These are phyloP conservation scores for Lycophotia porphyrea DNA, from an alignment of 2,888 invertebrate species.

Conservation along the genomic window DNA sequence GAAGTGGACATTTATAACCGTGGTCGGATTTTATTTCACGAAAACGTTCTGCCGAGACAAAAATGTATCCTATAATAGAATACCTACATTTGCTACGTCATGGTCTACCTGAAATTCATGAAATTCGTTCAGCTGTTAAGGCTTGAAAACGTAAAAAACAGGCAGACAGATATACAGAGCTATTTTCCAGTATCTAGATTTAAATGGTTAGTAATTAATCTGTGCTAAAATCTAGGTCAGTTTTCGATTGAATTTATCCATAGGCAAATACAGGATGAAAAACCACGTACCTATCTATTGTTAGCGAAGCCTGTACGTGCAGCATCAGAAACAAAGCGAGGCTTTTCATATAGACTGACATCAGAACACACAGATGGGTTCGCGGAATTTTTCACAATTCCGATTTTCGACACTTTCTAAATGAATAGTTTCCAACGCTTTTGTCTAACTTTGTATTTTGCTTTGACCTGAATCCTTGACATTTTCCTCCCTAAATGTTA, in stretches of 20 bases:
- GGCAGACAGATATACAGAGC: too few species aligned
- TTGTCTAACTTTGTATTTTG: slow-evolving; percentile 29
- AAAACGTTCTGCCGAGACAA: neutral
- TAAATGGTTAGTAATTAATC: neutral
- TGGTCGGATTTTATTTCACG: neutral
- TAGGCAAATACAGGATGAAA: slow-evolving; percentile 12
- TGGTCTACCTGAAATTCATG: neutral
- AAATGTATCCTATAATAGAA: neutral
- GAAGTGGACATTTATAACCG: too few species aligned
- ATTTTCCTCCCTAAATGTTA: neutral
- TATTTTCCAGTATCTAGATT: too few species aligned
- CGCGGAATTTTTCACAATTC: slow-evolving; percentile 23
- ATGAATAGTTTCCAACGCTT: slow-evolving; percentile 11
- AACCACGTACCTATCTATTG: slow-evolving; percentile 12
- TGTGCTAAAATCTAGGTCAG: neutral
- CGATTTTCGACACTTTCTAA: slow-evolving; percentile 6
- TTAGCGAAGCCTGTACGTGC: slow-evolving; percentile 27
- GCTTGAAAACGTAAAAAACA: too few species aligned
- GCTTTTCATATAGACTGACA: slow-evolving; percentile 35
- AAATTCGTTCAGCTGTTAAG: too few species aligned
- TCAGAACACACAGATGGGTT: slow-evolving; percentile 14
- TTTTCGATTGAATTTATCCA: slow-evolving; percentile 3
- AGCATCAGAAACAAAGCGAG: slow-evolving; percentile 21
- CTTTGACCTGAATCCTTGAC: neutral
- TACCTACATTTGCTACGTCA: neutral